These are phyloP conservation scores for Taenioides sp. DNA, from an alignment of 2,797 vertebrate genomes.

Conservation along the genomic window DNA sequence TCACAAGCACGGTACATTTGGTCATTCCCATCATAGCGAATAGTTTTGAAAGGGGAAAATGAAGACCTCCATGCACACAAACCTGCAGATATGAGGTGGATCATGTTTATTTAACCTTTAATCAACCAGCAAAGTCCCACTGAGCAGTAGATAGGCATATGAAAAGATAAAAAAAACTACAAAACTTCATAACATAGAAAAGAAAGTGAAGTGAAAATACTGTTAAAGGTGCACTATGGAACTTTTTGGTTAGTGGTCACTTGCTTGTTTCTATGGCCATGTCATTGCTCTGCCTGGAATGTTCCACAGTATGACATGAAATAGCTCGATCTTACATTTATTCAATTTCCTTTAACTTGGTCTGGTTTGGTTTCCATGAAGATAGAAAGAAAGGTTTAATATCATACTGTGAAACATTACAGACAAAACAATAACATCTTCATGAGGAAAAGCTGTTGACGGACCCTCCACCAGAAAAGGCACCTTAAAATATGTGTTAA, in stretches of 20 bases:
- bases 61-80: neutral
- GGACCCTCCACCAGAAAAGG: no score
- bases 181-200: slow-evolving; percentile 12
- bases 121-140: neutral
- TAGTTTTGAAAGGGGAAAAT: neutral
- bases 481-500: slow-evolving; percentile 2
- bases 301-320: no score
- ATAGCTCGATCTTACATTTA: no score
- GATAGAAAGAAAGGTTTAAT: no score
- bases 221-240: neutral
- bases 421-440: no score
- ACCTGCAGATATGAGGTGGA: neutral
- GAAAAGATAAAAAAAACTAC: slow-evolving; percentile 13
- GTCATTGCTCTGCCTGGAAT: no score
- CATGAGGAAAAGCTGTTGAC: no score
- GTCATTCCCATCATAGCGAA: neutral
- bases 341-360: no score
- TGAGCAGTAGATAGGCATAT: neutral
- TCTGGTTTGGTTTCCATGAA: no score
- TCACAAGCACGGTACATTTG: neutral
- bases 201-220: neutral
- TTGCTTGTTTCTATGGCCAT: no score
- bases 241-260: no score
- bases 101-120: neutral
- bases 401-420: no score